Conservation (phyloP, 2,797 vertebrate genomes). For the Salmo trutta region DNA sequence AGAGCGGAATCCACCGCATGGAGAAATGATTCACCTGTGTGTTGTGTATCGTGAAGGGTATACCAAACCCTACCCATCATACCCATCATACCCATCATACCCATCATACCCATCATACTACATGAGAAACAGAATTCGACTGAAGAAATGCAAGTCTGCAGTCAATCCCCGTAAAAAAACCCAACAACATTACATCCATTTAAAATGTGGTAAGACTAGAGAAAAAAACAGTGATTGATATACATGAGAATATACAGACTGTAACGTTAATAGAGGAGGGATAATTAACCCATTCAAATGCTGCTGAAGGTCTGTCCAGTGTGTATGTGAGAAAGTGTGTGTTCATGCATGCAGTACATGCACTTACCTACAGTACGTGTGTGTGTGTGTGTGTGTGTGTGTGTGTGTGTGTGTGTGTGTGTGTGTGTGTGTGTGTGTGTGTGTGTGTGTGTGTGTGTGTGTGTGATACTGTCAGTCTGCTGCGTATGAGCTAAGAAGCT, state of each 20-base stretch:
- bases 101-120: slow-evolving; percentile 54
- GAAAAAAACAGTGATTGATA: slow-evolving; percentile 62
- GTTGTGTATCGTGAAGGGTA: slow-evolving; percentile 57
- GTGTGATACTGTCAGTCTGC: slow-evolving; percentile 16
- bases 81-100: slow-evolving; percentile 53
- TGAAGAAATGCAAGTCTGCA: slow-evolving; percentile 33
- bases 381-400: not conserved
- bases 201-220: slow-evolving; percentile 44
- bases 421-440: slow-evolving; percentile 6
- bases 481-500: not conserved
- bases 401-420: slow-evolving; percentile 12
- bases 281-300: not conserved
- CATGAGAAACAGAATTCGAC: slow-evolving; percentile 42
- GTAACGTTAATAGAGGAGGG: slow-evolving; percentile 51
- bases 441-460: not conserved
- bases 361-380: not conserved
- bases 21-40: slow-evolving; percentile 36
- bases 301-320: not conserved
- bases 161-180: slow-evolving; percentile 12
- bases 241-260: slow-evolving; percentile 36
- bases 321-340: not conserved
- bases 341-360: not conserved
- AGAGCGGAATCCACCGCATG: slow-evolving; percentile 1
- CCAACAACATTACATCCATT: slow-evolving; percentile 57
- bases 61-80: slow-evolving; percentile 50